These are phyloP conservation scores for Agrochola lychnidis DNA, from an alignment of 2,888 invertebrate species.

Conservation along the genomic window DNA sequence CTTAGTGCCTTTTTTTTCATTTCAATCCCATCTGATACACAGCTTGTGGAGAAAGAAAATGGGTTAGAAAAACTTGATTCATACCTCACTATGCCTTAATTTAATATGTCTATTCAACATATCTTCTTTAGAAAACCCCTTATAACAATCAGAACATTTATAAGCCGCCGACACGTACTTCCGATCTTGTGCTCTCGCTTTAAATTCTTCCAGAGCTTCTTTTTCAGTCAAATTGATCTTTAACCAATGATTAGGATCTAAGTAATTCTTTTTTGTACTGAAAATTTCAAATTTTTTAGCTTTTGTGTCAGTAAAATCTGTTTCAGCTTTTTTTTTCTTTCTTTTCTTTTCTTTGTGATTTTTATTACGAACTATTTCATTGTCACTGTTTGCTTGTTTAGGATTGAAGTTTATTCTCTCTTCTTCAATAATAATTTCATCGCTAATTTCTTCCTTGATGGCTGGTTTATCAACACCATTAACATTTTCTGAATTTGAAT, in stretches of 20 bases:
- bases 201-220: conserved; percentile 80
- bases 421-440: neutral
- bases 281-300: conserved; percentile 33
- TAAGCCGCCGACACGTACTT: conserved; percentile 78
- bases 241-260: conserved; percentile 79
- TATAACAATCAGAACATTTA: conserved; percentile 80
- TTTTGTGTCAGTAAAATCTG: neutral
- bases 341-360: conserved; percentile 10
- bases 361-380: conserved; percentile 4
- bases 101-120: conserved; percentile 79
- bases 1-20: too few relatives aligned
- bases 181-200: conserved; percentile 71
- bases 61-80: neutral
- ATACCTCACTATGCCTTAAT: conserved; percentile 78
- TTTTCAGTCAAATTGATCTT: conserved; percentile 78
- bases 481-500: conserved; percentile 1
- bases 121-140: conserved; percentile 81
- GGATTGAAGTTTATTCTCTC: neutral
- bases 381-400: conserved; percentile 1
- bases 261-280: neutral
- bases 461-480: neutral
- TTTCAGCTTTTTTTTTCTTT: conserved; percentile 5
- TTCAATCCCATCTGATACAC: too few relatives aligned
- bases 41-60: neutral
- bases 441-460: conserved; percentile 24